Percentiles rank a stretch among this genome's conserved stretches.
These are phyloP conservation scores for Sciurus vulgaris DNA, from an alignment of 2,797 vertebrate genomes.

Conservation along the genomic window DNA sequence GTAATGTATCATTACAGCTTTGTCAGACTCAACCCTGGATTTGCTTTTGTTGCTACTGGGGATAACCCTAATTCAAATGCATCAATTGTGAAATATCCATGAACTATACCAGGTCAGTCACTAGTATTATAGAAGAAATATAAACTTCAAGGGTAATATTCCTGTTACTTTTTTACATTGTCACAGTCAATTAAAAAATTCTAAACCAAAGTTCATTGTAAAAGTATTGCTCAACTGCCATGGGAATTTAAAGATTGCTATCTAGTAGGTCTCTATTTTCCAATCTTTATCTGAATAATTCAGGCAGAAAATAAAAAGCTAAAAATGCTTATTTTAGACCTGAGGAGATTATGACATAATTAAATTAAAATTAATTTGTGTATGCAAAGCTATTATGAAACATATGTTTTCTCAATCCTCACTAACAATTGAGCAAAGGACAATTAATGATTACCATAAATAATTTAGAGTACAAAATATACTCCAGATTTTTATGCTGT, in stretches of 20 bases:
- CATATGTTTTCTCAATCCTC: slow-evolving; percentile 41
- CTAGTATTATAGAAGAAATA: slow-evolving; percentile 29
- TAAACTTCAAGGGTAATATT: slow-evolving; percentile 44
- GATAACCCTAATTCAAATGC: not conserved
- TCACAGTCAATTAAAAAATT: slow-evolving; percentile 69
- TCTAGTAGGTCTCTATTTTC: slow-evolving; percentile 70
- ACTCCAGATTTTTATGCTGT: not conserved
- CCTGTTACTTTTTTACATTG: slow-evolving; percentile 48
- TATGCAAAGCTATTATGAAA: slow-evolving; percentile 29
- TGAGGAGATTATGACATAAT: slow-evolving; percentile 46
- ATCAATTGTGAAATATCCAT: not conserved
- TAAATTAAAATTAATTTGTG: slow-evolving; percentile 60
- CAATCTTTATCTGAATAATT: slow-evolving; percentile 78
- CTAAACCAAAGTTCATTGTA: slow-evolving; percentile 62
- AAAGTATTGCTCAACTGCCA: slow-evolving; percentile 69
- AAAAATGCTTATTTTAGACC: slow-evolving; percentile 69
- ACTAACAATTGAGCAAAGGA: not conserved
- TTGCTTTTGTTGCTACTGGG: not conserved
- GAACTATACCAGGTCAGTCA: not conserved
- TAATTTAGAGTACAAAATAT: slow-evolving; percentile 5
- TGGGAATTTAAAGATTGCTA: slow-evolving; percentile 52
- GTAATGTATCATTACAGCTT: not conserved
- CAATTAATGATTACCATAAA: slow-evolving; percentile 19
- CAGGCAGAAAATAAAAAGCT: slow-evolving; percentile 56
- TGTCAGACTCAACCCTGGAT: not conserved